Base-by-base conservation (phyloP, 1,140 invertebrate species). In the Drosophila ohnishii region DNA sequence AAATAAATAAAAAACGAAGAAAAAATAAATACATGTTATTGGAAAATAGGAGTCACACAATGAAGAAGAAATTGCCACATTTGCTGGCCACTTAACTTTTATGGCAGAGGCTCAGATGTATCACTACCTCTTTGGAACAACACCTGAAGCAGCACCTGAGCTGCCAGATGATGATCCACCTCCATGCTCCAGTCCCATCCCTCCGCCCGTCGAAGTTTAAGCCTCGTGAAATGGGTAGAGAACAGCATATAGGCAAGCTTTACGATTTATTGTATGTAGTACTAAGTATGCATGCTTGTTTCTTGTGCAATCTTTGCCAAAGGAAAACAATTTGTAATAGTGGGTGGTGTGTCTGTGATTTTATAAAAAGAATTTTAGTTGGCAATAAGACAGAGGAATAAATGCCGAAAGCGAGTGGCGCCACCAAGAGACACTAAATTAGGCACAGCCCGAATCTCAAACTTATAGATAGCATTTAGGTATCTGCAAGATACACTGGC, bases 41-140 rank as follows among this genome's bases (percentile, higher is more conserved):
- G 35, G 50, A 47, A 32, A 58, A 74, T 45, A 42, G 35, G n/a
- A 34, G 55, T 28, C 39, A 47, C 42, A 45, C 39, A 51, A 50
- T 66, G 30, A 58, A 50, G 42, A 71, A 70, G 67, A 65, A 75
- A 75, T 75, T 70, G 59, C 62, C 75, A 69, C 76, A 79, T 80
- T 63, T 62, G 78, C 58, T 34, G 55, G 72, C 51, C 65, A 72
- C 78, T 80, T 80, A 66, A 80, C 61, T 67, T 80, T 76, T 71
- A 45, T 53, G 71, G 59, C 42, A 32, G 32, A 5, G 25, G 25
- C 25, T 5, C 39, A 50, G 48, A 50, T 48, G 60, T 32, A 62
- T 47, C 63, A 56, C 25, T 28, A 28, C 39, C 60, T 42, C 47
- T 50, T 30, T 32, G 47, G 28, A 59, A 25, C 9, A 40, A 22